These are phyloP conservation scores for Strongylocentrotus purpuratus DNA, from an alignment of 35 echinoderm and acorn worm genomes.

Conservation along the genomic window DNA sequence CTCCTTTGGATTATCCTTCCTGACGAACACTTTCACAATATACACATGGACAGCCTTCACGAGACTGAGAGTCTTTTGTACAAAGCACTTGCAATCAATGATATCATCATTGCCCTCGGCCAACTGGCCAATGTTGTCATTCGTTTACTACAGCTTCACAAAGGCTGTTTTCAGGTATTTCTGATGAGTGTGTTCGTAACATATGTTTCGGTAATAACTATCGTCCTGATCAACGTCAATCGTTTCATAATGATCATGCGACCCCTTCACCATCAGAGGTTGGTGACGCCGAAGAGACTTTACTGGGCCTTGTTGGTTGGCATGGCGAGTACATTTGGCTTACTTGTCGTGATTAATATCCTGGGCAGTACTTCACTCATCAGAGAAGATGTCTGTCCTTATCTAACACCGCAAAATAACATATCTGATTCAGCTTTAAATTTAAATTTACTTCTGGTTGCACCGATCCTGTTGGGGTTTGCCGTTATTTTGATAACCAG, in stretches of 20 bases:
- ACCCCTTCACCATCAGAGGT: neutral
- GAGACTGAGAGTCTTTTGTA: neutral
- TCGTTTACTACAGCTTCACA: neutral
- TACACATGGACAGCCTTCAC: neutral
- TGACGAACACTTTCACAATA: neutral
- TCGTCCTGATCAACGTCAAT: neutral
- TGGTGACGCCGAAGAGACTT: neutral
- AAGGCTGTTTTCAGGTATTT: neutral
- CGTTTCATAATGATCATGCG: neutral
- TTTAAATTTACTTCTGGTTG: neutral
- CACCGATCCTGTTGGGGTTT: neutral
- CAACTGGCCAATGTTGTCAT: neutral
- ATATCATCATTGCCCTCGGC: neutral
- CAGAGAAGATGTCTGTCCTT: neutral
- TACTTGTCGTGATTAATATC: neutral
- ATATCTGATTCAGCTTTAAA: neutral
- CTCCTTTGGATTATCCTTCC: neutral
- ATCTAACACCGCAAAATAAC: neutral
- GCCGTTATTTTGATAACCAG: neutral
- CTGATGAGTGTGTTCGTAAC: neutral
- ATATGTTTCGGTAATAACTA: neutral
- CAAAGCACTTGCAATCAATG: neutral
- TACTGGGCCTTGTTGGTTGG: neutral
- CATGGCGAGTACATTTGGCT: neutral
- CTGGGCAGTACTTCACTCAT: neutral